Percentiles rank a stretch among this genome's conserved stretches.
Evolutionary conservation across 2,888 invertebrate species (phyloP).

Genomic region (Anarsia innoxiella): DNA sequence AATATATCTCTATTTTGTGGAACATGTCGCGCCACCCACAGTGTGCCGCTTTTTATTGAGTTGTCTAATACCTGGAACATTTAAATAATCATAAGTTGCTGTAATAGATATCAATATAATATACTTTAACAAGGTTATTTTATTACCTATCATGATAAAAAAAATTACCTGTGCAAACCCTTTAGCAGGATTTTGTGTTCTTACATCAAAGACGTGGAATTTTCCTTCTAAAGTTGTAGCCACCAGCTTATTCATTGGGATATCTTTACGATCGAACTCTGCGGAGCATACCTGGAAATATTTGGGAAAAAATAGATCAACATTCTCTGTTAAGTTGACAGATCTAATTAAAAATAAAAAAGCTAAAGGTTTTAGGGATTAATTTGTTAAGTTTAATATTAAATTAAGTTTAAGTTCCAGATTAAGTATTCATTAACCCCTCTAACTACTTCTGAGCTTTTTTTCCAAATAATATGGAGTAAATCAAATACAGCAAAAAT

Average conservation of each 20-base stretch:
- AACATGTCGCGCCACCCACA: constrained; percentile 91
- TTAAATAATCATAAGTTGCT: too few relatives aligned
- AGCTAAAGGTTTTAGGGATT: too few relatives aligned
- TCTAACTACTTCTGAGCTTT: too few relatives aligned
- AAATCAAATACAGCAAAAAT: too few relatives aligned
- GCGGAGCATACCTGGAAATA: constrained; percentile 80
- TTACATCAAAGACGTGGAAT: constrained; percentile 90
- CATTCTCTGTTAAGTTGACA: constrained; percentile 3
- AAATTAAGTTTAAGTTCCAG: too few relatives aligned
- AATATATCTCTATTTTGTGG: constrained; percentile 97
- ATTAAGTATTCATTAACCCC: too few relatives aligned
- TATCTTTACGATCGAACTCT: constrained; percentile 95
- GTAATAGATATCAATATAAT: too few relatives aligned
- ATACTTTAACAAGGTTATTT: too few relatives aligned
- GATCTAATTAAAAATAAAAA: too few relatives aligned
- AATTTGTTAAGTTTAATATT: too few relatives aligned
- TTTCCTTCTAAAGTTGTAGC: constrained; percentile 94
- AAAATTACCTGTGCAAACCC: constrained; percentile 86
- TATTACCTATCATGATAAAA: too few relatives aligned
- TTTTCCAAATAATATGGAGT: too few relatives aligned
- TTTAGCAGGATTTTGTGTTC: constrained; percentile 89
- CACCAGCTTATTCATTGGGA: constrained; percentile 95
- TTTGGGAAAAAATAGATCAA: not conserved
- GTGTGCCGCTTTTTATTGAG: constrained; percentile 79
- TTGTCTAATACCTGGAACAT: constrained; percentile 66